A percentile compares a stretch with the other conserved stretches of the same genome.
These are phyloP conservation scores for Bombylius discolor DNA, from an alignment of 2,888 invertebrate genomes.

Conservation along the genomic window DNA sequence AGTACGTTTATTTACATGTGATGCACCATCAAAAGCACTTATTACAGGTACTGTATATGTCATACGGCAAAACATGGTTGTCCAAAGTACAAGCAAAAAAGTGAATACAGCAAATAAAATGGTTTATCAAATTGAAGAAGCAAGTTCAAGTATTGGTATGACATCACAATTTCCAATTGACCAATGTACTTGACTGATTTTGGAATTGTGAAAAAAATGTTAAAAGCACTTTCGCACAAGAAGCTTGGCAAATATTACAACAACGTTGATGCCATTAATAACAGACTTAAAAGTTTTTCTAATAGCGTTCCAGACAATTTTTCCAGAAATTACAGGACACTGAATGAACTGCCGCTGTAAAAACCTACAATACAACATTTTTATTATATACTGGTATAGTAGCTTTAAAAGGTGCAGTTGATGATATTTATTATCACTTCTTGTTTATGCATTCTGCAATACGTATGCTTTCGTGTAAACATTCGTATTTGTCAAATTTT, in stretches of 20 bases:
- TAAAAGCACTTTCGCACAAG: background rate
- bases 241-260: background rate
- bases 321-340: conserved; percentile 1
- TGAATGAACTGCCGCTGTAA: background rate
- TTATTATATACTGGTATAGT: conserved; percentile 5
- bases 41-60: background rate
- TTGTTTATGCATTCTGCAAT: conserved; percentile 1
- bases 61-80: conserved; percentile 2
- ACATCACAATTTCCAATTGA: conserved; percentile 9
- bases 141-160: background rate
- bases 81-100: conserved; percentile 4
- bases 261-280: background rate
- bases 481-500: conserved; percentile 1
- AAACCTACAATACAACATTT: background rate
- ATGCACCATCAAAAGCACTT: conserved; percentile 3
- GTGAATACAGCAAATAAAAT: too few relatives aligned
- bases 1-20: conserved; percentile 1
- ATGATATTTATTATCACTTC: conserved; percentile 4
- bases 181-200: conserved; percentile 1
- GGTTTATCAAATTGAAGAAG: too few relatives aligned
- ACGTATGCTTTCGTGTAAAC: background rate
- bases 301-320: conserved; percentile 3
- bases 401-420: background rate
- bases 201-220: conserved; percentile 2
- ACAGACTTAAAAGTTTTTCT: too few relatives aligned